phyloP scores from a whole-genome alignment of 2,888 invertebrate genomes.

The Drosophila cognata region DNA sequence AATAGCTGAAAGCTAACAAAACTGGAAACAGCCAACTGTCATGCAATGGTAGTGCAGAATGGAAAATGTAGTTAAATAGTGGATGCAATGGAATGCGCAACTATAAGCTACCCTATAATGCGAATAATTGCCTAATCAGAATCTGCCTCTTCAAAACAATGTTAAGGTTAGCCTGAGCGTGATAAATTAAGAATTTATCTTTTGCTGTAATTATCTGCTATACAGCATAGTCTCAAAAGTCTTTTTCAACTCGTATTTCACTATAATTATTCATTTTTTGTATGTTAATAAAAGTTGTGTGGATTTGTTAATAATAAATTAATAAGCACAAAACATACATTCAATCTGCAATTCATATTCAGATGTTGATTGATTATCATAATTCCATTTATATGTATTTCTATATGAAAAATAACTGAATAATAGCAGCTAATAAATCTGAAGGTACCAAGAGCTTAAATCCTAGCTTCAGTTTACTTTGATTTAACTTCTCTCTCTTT shows the following conservation, averaged over 20 bases:
- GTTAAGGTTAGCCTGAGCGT: neutral
- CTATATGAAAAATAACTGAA: neutral
- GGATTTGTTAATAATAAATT: neutral
- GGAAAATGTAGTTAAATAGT: neutral
- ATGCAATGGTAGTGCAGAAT: constrained; percentile 8
- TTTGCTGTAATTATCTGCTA: neutral
- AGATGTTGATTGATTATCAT: neutral
- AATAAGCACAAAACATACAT: neutral
- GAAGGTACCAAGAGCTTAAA: neutral
- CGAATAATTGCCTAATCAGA: neutral
- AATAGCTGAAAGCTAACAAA: constrained; percentile 24
- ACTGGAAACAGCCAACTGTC: constrained; percentile 1
- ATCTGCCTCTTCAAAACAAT: neutral
- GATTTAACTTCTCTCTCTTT: too few relatives aligned
- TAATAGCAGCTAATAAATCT: neutral
- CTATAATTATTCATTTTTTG: neutral
- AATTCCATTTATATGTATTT: accelerated
- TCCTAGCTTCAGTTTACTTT: neutral
- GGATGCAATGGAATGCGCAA: neutral
- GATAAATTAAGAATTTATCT: neutral
- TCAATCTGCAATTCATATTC: neutral
- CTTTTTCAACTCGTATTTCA: neutral
- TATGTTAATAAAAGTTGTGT: neutral
- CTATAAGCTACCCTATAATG: neutral
- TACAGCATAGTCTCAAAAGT: neutral